Base-by-base conservation (phyloP, 2,888 invertebrate genomes). In the Lottia scabra region DNA sequence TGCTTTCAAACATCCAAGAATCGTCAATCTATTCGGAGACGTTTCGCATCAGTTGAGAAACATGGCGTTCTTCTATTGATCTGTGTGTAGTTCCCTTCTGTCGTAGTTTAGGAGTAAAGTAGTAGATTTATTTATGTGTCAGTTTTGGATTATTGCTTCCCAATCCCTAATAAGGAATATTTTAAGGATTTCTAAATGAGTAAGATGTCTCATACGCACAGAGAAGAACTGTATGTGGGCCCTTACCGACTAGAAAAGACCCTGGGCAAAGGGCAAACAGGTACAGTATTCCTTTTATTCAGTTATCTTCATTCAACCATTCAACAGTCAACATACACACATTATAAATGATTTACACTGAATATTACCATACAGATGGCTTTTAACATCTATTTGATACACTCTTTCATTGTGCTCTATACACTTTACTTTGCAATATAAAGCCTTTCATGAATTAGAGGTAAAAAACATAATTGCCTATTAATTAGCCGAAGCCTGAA, bases 181-280 rank as follows among this genome's bases (percentile, higher is more conserved):
- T 38, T 38, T 23, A 19, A 23, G 19, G 56, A 23, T 23, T 23
- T 56, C 56, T 66, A 65, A 27, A 70, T 65, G 46, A 69, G 67
- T 43, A 75, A 64, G 63, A 79, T 79, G 79, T 79, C 79, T 38
- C 79, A 79, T 67, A 63, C 77, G 15, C 82, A 84, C 73, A 82
- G 83, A 72, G 89, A 89, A 65, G 89, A 89, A 68, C 88, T 96
- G 91, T 99, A 97, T 92, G 99, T 99, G 87, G 99, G 99, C 84
- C 99, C 99, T 75, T 99, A 98, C 92, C 93, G 98, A 90, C 93
- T 99, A 91, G 99, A 99, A 91, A 99, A 99, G 91, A 99, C 99
- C 71, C 93, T 99, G 80, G 99, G 99, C 85, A 99, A 99, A 91
- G 99, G 99, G 80, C 99, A 99, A 92, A 99, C 99, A 90, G 99